A percentile compares a stretch with the other conserved stretches of the same genome.
These are phyloP conservation scores for Cyanoliseus patagonus DNA, from an alignment of 2,113 vertebrate species.

Conservation along the genomic window DNA sequence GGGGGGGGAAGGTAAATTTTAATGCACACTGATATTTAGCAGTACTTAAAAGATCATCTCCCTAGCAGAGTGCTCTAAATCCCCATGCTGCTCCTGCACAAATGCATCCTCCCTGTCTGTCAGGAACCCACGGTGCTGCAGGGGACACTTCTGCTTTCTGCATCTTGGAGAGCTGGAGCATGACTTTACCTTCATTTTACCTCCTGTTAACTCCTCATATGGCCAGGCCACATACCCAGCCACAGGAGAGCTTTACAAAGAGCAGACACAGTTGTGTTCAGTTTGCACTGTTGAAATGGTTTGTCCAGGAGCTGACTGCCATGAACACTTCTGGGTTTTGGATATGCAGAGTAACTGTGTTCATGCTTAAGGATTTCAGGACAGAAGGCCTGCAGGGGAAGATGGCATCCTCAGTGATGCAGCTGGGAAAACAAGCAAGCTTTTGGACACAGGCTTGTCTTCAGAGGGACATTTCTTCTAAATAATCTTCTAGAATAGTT, in stretches of 20 bases:
- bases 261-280: fast-evolving
- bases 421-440: background rate
- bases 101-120: background rate
- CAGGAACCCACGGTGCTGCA: background rate
- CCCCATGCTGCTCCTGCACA: background rate
- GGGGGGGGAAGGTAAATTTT: background rate
- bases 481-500: background rate
- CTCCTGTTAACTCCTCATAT: fast-evolving
- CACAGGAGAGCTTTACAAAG: background rate
- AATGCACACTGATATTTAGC: fast-evolving
- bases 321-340: fast-evolving
- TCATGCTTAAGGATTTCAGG: background rate
- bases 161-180: background rate
- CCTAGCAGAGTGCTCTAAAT: background rate
- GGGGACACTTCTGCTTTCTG: background rate
- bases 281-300: background rate
- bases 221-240: background rate
- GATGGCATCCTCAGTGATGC: background rate
- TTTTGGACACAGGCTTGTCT: background rate
- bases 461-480: background rate
- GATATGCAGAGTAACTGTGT: background rate
- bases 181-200: background rate
- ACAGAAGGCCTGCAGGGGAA: background rate
- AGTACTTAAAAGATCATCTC: background rate
- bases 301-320: background rate